Percentiles rank a stretch among this genome's conserved stretches.
Evolutionary conservation across 2,888 invertebrate genomes (phyloP).

Genomic region (Atherix ibis): DNA sequence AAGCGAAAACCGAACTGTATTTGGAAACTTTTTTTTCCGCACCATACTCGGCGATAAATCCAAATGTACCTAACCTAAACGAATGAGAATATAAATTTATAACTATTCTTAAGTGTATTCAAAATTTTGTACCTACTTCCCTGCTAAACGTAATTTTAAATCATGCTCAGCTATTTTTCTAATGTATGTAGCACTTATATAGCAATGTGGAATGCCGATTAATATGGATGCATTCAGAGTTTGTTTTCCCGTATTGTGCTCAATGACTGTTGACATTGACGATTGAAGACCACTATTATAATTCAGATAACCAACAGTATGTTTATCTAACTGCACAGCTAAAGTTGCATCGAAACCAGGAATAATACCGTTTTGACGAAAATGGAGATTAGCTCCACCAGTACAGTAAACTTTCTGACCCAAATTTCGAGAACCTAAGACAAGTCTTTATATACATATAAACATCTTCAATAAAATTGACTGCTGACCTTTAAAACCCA

Average conservation of each 20-base stretch:
- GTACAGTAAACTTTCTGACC: slow-evolving; percentile 61
- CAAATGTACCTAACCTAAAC: slow-evolving; percentile 54
- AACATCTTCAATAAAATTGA: no score
- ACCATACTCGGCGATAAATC: slow-evolving; percentile 76
- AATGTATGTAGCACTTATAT: slow-evolving; percentile 56
- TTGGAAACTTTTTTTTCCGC: slow-evolving; percentile 85
- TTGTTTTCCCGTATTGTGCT: slow-evolving; percentile 56
- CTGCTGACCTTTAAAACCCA: slow-evolving; percentile 62
- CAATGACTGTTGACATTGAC: slow-evolving; percentile 66
- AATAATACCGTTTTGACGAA: slow-evolving; percentile 57
- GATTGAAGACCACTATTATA: slow-evolving; percentile 56
- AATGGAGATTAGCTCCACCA: slow-evolving; percentile 58
- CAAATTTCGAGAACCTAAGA: slow-evolving; percentile 49
- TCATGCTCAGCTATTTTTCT: slow-evolving; percentile 67
- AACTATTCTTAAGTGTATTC: background rate
- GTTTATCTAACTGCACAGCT: slow-evolving; percentile 72
- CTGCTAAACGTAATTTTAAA: slow-evolving; percentile 55
- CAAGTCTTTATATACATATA: background rate
- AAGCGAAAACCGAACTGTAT: slow-evolving; percentile 72
- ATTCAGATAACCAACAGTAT: slow-evolving; percentile 76
- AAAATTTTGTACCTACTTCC: slow-evolving; percentile 48
- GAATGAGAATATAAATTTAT: background rate
- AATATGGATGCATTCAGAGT: slow-evolving; percentile 56
- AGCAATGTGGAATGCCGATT: slow-evolving; percentile 69
- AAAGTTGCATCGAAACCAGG: slow-evolving; percentile 64